Conservation (phyloP, 2,888 invertebrate species). For the Epinotia ramella region DNA sequence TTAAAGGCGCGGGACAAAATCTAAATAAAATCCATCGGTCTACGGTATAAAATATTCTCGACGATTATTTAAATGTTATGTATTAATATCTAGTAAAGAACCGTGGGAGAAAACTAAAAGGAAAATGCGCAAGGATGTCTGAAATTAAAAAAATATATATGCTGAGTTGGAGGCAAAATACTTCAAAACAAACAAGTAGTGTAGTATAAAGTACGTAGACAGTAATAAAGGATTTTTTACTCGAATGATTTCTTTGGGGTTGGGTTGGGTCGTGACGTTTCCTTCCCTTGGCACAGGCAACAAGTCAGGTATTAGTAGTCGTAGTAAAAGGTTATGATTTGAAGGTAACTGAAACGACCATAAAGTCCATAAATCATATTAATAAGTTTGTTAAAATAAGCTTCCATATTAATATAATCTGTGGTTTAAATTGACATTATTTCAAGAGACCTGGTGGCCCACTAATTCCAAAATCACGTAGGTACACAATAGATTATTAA, state of each 20-base stretch:
- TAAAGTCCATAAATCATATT: too few species aligned
- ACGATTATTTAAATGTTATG: not conserved
- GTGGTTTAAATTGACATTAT: too few species aligned
- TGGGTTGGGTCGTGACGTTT: not conserved
- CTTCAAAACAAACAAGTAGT: not conserved
- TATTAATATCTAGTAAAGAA: not conserved
- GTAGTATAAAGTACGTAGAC: too few species aligned
- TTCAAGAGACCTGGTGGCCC: too few species aligned
- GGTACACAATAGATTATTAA: too few species aligned
- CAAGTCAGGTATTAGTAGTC: not conserved
- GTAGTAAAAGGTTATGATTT: too few species aligned
- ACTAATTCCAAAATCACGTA: too few species aligned
- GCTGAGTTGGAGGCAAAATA: not conserved
- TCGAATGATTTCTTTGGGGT: constrained; percentile 5
- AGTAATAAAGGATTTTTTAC: not conserved
- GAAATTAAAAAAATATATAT: not conserved
- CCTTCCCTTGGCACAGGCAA: not conserved
- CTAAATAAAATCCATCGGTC: not conserved
- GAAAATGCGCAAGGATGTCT: not conserved
- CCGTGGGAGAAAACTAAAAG: not conserved
- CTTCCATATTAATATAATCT: too few species aligned
- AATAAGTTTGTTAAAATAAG: too few species aligned
- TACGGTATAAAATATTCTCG: too few species aligned
- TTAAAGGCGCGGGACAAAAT: not conserved
- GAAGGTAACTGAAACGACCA: too few species aligned